These are phyloP conservation scores for Tetramorium simillimum DNA, from an alignment of 1,140 invertebrate species.

Conservation along the genomic window DNA sequence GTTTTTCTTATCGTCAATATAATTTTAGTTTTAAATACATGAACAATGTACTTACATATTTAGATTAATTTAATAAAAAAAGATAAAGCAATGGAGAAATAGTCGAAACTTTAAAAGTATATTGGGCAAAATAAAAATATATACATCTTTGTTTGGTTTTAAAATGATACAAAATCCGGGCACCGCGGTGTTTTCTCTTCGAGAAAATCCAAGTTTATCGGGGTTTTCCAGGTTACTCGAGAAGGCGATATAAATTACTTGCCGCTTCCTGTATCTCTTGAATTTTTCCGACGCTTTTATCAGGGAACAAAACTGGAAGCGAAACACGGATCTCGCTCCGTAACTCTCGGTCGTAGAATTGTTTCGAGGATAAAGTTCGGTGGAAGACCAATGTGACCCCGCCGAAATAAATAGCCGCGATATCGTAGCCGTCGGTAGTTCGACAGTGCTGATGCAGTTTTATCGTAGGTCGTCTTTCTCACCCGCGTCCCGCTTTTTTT, in stretches of 20 bases:
- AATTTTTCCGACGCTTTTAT: conserved; percentile 54
- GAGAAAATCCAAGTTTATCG: conserved; percentile 23
- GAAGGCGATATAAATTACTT: conserved; percentile 34
- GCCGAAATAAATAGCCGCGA: conserved; percentile 66
- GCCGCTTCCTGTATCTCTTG: conserved; percentile 29
- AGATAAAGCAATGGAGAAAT: not conserved
- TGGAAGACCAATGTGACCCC: conserved; percentile 30
- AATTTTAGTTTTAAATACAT: not conserved
- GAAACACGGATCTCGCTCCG: conserved; percentile 11
- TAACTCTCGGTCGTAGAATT: conserved; percentile 47
- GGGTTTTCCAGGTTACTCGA: not conserved
- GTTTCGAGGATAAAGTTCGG: conserved; percentile 64
- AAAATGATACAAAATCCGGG: conserved; percentile 2
- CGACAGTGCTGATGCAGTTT: conserved; percentile 52
- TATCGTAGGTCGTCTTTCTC: conserved; percentile 61
- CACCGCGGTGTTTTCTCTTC: not conserved
- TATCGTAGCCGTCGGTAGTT: conserved; percentile 65
- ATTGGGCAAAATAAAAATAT: not conserved
- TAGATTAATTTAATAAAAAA: not conserved
- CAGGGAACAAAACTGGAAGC: conserved; percentile 25
- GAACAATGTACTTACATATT: not conserved
- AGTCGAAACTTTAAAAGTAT: not conserved
- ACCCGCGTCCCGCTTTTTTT: not conserved
- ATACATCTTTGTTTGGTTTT: not conserved
- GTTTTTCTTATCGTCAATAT: not conserved